Base-by-base conservation (phyloP, 1,140 invertebrate genomes). In the Leptopilina clavipes region DNA sequence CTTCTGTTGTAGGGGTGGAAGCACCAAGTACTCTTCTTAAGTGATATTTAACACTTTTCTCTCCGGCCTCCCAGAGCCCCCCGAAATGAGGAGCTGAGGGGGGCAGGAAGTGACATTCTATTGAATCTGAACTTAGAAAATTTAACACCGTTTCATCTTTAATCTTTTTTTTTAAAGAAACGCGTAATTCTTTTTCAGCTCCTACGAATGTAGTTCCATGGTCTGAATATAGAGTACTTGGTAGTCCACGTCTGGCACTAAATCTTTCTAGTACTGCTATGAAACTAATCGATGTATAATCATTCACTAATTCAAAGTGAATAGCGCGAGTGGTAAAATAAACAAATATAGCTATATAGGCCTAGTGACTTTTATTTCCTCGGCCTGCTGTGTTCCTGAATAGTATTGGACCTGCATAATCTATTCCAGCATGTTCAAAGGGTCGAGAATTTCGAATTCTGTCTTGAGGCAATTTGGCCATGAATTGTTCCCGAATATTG, bases 371-470 rank as follows among this genome's bases (percentile, higher is more conserved):
- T 65, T 72, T 44, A 14, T 59, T 43, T 0, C 79, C 79, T 10
- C 83, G 76, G 22, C 78, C 78, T 5, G 75, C 76, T n/a, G 74
- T 72, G 3, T 19, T 75, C 73, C 85, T 86, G 0, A 89, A 44
- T 0, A 74, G 31, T 12, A 87, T 73, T 0, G 87, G 85, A 14
- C 89, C 89, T n/a, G 83, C 85, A 52, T 87, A 89, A 71, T 90
- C 87, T 1, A 88, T 45, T 0, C 86, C 88, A 1, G 81, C 31
- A 12, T 74, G 18, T 9, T 52, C 0, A 75, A 90, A 89, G 10
- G 84, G 77, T 44, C 72, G 74, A 5, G 74, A 22, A 8, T 74
- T 45, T 17, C 14, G 52, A 25, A 73, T 48, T 8, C 74, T 56
- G 3, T 12, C 17, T 8, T 54, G 3, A 1, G 82, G 83, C 7